These are phyloP conservation scores for Dermochelys coriacea DNA, from an alignment of 2,797 vertebrate species.

Conservation along the genomic window DNA sequence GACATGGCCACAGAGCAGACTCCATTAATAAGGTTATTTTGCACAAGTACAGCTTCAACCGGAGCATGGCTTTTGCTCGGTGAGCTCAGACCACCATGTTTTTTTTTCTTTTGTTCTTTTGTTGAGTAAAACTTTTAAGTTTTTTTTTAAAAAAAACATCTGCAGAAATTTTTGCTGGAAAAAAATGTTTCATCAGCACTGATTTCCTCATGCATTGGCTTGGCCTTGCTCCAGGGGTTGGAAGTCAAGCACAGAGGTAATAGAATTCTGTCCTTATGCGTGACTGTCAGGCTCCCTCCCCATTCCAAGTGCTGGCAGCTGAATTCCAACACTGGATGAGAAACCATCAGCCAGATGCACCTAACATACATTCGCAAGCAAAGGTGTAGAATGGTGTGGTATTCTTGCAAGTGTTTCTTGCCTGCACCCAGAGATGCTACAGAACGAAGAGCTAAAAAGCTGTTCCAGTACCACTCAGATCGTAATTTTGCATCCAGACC, in stretches of 20 bases:
- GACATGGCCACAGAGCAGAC: slow-evolving; percentile 46
- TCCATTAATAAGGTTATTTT: slow-evolving; percentile 66
- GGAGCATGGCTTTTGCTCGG: slow-evolving; percentile 29
- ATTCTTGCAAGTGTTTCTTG: neutral
- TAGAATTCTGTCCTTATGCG: neutral
- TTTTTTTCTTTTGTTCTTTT: slow-evolving; percentile 69
- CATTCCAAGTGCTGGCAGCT: fast-evolving
- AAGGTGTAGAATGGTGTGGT: neutral
- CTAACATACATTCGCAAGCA: neutral
- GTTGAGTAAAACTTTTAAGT: slow-evolving; percentile 70
- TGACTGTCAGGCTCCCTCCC: neutral
- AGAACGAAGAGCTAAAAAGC: neutral
- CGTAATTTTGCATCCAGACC: slow-evolving; percentile 25
- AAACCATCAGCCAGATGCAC: neutral
- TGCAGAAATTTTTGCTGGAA: neutral
- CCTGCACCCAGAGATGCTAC: neutral
- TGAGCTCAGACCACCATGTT: slow-evolving; percentile 47
- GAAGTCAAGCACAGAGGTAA: neutral
- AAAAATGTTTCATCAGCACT: neutral
- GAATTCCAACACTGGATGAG: neutral
- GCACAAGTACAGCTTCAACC: slow-evolving; percentile 49
- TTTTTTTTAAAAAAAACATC: neutral
- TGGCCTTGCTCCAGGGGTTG: neutral
- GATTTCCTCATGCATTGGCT: neutral
- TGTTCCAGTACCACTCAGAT: neutral